Evolutionary conservation across 2,888 invertebrate species (phyloP).

Genomic region (Chesias legatella): DNA sequence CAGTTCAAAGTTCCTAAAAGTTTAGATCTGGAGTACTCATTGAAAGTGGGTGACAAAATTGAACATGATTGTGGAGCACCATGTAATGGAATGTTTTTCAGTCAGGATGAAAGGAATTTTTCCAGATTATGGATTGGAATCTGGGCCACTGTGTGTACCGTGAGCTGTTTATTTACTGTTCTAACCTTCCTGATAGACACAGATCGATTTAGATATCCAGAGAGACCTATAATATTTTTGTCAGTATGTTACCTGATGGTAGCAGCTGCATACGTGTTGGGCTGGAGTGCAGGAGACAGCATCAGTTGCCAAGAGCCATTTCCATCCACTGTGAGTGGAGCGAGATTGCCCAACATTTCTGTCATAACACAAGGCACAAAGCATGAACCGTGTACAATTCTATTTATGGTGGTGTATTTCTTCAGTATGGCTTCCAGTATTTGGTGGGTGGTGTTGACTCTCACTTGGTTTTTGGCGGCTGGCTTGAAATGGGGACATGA

Average conservation of each 20-base stretch:
- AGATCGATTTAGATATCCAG: constrained; percentile 97
- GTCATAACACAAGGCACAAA: constrained; percentile 94
- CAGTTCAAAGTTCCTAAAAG: constrained; percentile 91
- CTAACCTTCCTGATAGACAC: constrained; percentile 97
- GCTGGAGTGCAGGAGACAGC: constrained; percentile 89
- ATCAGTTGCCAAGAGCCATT: constrained; percentile 92
- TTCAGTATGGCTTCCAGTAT: constrained; percentile 98
- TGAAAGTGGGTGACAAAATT: constrained; percentile 89
- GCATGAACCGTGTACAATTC: constrained; percentile 91
- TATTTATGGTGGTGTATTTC: constrained; percentile 97
- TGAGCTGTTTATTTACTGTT: constrained; percentile 95
- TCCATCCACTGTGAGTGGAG: constrained; percentile 84
- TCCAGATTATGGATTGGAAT: constrained; percentile 95
- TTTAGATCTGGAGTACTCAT: constrained; percentile 90
- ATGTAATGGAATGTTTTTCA: constrained; percentile 96
- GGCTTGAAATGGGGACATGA: constrained; percentile 99
- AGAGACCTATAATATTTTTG: constrained; percentile 97
- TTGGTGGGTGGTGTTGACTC: constrained; percentile 98
- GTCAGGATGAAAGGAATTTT: constrained; percentile 88
- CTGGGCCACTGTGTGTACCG: constrained; percentile 94
- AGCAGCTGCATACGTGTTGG: constrained; percentile 93
- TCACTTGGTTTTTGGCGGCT: constrained; percentile 98
- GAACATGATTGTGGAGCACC: constrained; percentile 91
- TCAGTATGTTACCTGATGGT: constrained; percentile 98
- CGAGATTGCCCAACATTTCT: constrained; percentile 87